Evolutionary conservation across 2,888 invertebrate species (phyloP), one percentile per base, ranked within the genome.

Genomic region (Caenorhabditis sp.): DNA sequence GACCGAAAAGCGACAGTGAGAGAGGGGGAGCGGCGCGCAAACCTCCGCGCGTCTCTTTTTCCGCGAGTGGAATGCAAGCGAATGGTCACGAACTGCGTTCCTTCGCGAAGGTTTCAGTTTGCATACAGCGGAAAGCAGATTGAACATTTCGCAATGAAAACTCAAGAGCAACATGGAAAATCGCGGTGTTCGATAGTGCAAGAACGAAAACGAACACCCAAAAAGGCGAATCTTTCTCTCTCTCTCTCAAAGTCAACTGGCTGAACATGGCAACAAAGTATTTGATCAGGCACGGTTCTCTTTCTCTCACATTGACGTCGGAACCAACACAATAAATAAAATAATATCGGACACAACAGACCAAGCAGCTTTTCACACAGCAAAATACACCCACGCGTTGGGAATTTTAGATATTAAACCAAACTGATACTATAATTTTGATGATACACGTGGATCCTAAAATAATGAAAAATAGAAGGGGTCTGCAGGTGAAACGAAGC

Each of bases 1-100:
- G 62, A n/a, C 9, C n/a, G 28, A 62, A 28, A 50, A 24, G 28
- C 13, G 32, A 32, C 32, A 15, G 55, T 28, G 8, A 5, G 9
- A 11, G 8, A 32, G 55, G 6, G 40, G 9, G 40, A 40, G 40
- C 15, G 40, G 13, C n/a, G n/a, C n/a, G 13, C 44, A 26, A 61
- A 61, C 28, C 18, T 2, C 11, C 11, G 15, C 44, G 22, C 28
- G 32, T 56, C 55, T 32, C 55, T 28, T 56, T 56, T 53, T 32
- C 53, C 47, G 56, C 20, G 28, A 58, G 37, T 13, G 58, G 32
- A 37, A 35, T 56, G 47, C 24, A 28, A n/a, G 22, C 37, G 28
- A 56, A 20, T 18, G 56, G 68, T 68, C 68, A 68, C 68, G 68
- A 68, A 22, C 28, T 11, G 32, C 51, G 22, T 15, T 26, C 24